phyloP scores from a whole-genome alignment of 2,797 vertebrate genomes.

The Florisuga fusca region DNA sequence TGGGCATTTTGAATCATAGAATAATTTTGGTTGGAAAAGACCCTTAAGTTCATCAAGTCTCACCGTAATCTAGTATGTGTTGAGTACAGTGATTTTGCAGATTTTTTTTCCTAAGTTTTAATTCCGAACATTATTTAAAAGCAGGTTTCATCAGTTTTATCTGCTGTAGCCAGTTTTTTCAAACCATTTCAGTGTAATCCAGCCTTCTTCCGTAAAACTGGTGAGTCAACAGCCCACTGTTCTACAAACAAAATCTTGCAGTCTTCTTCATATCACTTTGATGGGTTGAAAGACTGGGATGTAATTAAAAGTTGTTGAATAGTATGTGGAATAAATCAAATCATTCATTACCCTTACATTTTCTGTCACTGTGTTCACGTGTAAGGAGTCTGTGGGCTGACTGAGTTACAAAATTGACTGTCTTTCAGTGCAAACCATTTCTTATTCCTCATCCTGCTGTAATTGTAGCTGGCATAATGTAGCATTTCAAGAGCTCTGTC shows the following conservation, averaged over 20 bases:
- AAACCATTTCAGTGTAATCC: background rate
- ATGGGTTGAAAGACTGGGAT: background rate
- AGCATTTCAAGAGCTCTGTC: background rate
- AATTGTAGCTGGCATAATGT: background rate
- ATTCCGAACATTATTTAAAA: background rate
- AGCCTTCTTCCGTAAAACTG: background rate
- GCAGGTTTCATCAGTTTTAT: background rate
- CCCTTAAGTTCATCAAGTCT: background rate
- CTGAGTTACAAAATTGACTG: background rate
- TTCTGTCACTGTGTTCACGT: background rate
- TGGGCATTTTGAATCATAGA: background rate
- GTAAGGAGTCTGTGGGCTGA: background rate
- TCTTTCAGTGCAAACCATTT: background rate
- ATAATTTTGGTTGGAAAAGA: background rate
- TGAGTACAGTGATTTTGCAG: background rate
- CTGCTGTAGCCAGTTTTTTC: background rate
- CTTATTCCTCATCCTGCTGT: background rate
- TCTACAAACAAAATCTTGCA: background rate
- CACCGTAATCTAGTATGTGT: background rate
- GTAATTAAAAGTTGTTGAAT: constrained; percentile 5
- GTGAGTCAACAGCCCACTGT: background rate
- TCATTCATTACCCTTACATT: background rate
- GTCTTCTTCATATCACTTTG: background rate
- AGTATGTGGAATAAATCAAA: background rate
- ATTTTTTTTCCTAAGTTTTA: background rate